Conservation (phyloP, 1,140 invertebrate genomes). For the Triops longicaudatus region DNA sequence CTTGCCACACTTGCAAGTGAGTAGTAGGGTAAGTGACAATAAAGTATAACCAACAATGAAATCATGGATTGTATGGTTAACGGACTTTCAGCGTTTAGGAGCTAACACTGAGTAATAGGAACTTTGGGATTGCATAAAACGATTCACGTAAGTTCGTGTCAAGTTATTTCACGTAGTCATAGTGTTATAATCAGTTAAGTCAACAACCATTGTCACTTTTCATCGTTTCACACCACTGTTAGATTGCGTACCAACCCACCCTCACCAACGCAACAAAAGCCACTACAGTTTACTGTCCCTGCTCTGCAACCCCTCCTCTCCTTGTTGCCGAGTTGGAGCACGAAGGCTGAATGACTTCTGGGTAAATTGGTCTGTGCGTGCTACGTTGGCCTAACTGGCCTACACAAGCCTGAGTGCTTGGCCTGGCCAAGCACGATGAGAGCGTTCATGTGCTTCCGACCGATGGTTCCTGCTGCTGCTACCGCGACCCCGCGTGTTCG, state of each 20-base stretch:
- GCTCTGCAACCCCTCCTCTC: not conserved
- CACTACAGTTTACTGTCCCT: not conserved
- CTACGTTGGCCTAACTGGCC: not conserved
- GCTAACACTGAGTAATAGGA: no score
- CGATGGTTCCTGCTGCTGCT: not conserved
- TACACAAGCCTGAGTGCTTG: not conserved
- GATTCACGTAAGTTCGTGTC: no score
- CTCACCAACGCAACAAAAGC: not conserved
- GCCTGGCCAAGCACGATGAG: constrained; percentile 9
- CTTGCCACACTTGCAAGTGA: no score
- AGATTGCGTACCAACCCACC: not conserved
- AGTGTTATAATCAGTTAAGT: no score
- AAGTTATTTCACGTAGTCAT: no score
- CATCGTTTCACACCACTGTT: not conserved
- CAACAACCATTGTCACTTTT: not conserved
- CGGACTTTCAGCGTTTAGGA: no score
- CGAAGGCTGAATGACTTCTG: constrained; percentile 3
- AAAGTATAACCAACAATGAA: no score
- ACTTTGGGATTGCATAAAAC: no score
- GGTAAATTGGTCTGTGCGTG: constrained; percentile 3
- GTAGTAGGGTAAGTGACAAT: no score
- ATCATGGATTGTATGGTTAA: no score
- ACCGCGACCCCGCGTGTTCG: not conserved
- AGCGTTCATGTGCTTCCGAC: constrained; percentile 3
- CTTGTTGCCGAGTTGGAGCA: constrained; percentile 1